Evolutionary conservation across 2,888 invertebrate species (phyloP).

Genomic region (Torymus aiolomorphi): DNA sequence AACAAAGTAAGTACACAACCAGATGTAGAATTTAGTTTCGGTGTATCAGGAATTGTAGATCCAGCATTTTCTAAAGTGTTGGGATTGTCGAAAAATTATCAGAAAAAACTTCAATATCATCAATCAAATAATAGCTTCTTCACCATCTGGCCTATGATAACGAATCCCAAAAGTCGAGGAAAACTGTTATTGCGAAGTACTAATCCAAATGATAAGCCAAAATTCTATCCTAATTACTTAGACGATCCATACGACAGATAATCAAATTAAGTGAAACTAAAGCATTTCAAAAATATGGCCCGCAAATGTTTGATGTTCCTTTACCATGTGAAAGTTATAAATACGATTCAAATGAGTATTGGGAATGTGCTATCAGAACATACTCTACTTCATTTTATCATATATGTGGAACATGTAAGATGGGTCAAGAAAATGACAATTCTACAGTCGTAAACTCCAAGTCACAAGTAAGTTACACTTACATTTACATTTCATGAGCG

Average conservation of each 20-base stretch:
- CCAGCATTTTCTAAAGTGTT: neutral
- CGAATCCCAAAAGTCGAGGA: slow-evolving; percentile 68
- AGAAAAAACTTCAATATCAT: neutral
- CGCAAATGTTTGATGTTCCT: slow-evolving; percentile 77
- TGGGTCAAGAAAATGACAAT: slow-evolving; percentile 80
- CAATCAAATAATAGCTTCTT: neutral
- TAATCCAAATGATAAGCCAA: slow-evolving; percentile 78
- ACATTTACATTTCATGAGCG: neutral
- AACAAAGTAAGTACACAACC: slow-evolving; percentile 74
- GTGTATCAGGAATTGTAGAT: neutral
- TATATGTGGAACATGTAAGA: slow-evolving; percentile 80
- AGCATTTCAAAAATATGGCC: slow-evolving; percentile 79
- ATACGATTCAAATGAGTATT: slow-evolving; percentile 82
- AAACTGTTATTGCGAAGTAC: slow-evolving; percentile 80
- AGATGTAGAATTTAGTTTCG: slow-evolving; percentile 14
- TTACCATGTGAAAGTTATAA: slow-evolving; percentile 79
- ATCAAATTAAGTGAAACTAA: slow-evolving; percentile 79
- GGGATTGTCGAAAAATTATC: neutral
- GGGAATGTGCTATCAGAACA: slow-evolving; percentile 82
- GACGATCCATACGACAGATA: slow-evolving; percentile 80
- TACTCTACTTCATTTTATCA: slow-evolving; percentile 84
- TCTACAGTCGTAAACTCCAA: slow-evolving; percentile 81
- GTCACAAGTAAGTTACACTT: slow-evolving; percentile 72
- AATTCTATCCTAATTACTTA: slow-evolving; percentile 83
- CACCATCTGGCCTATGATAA: neutral